Percentiles rank a stretch among this genome's conserved stretches.
Evolutionary conservation across 2,797 vertebrate genomes (phyloP).

Genomic region (Phrynocephalus forsythii): DNA sequence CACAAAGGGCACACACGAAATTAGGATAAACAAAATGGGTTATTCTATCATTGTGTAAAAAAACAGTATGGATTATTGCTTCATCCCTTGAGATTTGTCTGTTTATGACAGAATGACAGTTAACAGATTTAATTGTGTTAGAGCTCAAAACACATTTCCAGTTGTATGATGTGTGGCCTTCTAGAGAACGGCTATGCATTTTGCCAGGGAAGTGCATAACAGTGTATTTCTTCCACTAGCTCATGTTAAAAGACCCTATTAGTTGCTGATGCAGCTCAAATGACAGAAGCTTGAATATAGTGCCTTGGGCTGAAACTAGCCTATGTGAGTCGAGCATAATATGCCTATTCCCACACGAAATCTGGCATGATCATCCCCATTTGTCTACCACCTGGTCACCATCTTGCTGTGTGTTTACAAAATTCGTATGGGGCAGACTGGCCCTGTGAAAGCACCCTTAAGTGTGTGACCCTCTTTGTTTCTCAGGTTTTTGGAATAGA

Average conservation of each 20-base stretch:
- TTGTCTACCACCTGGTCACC: slow-evolving; percentile 42
- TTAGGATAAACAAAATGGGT: too few relatives aligned
- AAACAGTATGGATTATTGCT: too few relatives aligned
- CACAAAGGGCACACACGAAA: too few relatives aligned
- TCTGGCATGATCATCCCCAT: slow-evolving; percentile 27
- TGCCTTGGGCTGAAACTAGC: slow-evolving; percentile 12
- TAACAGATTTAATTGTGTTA: neutral
- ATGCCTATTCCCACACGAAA: slow-evolving; percentile 35
- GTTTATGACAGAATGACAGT: neutral
- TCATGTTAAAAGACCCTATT: slow-evolving; percentile 5
- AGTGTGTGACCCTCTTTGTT: slow-evolving; percentile 33
- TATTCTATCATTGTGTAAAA: too few relatives aligned
- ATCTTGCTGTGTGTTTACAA: slow-evolving; percentile 30
- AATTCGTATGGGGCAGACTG: slow-evolving; percentile 19
- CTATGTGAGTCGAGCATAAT: slow-evolving; percentile 11
- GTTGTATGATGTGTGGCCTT: neutral
- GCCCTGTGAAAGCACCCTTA: slow-evolving; percentile 28
- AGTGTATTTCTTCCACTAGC: neutral
- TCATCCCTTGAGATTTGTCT: neutral
- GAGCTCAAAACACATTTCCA: neutral
- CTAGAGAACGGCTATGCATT: neutral
- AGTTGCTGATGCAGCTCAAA: slow-evolving; percentile 19
- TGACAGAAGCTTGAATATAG: slow-evolving; percentile 14
- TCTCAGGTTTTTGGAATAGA: slow-evolving; percentile 21
- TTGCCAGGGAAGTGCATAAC: neutral